Conservation (phyloP, 2,797 vertebrate species). For the Cossypha heuglini region DNA sequence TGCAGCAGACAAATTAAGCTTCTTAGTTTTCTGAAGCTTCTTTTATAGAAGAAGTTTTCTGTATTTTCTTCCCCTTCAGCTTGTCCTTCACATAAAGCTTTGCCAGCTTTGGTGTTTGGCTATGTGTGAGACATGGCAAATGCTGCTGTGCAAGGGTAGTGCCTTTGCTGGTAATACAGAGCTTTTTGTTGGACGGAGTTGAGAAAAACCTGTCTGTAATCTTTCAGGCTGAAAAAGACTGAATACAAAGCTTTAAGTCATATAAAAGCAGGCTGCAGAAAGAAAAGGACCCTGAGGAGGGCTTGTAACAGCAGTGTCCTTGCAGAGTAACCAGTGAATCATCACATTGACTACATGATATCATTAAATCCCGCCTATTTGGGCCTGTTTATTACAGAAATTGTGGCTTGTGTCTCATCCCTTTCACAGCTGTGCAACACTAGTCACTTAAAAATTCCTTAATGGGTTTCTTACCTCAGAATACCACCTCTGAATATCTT, state of each 20-base stretch:
- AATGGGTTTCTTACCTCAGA: neutral
- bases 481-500: neutral
- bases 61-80: neutral
- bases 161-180: neutral
- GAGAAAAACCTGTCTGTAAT: neutral
- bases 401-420: neutral
- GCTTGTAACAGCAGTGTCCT: neutral
- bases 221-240: neutral
- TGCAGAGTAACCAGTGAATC: neutral
- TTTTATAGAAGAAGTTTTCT: neutral
- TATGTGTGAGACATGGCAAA: neutral
- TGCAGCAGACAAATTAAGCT: neutral
- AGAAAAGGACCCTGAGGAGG: constrained; percentile 8
- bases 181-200: neutral
- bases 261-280: neutral
- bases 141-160: neutral
- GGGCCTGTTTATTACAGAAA: neutral
- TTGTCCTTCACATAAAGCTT: neutral
- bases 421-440: neutral
- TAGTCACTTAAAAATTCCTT: neutral
- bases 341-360: neutral
- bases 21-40: neutral
- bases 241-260: constrained; percentile 1
- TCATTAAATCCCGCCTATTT: neutral
- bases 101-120: neutral